A percentile compares a stretch with the other conserved stretches of the same genome.
These are phyloP conservation scores for Parnassius mnemosyne DNA, from an alignment of 2,888 invertebrate genomes.

Conservation along the genomic window DNA sequence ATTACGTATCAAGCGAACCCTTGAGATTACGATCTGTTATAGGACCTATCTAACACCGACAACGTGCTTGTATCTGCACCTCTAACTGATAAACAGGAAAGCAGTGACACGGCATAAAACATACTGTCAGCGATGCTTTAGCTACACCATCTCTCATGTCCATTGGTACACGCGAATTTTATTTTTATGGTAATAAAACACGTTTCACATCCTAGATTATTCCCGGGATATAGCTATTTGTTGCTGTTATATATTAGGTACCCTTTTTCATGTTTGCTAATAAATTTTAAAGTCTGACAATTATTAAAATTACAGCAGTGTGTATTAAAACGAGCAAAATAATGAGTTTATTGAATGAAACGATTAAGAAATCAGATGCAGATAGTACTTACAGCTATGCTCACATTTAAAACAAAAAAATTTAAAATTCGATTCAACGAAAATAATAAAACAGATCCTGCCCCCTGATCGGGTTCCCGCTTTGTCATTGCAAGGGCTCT, in stretches of 20 bases:
- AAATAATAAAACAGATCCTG: too few species aligned
- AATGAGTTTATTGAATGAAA: too few species aligned
- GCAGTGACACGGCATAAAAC: conserved; percentile 23
- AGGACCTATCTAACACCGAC: conserved; percentile 22
- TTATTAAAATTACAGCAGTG: not conserved
- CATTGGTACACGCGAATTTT: conserved; percentile 20
- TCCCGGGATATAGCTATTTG: conserved; percentile 5
- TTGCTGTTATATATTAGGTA: conserved; percentile 6
- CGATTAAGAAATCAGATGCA: too few species aligned
- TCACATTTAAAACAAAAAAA: too few species aligned
- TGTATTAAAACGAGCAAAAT: not conserved
- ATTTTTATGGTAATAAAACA: conserved; percentile 25
- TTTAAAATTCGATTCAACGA: too few species aligned
- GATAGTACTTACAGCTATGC: too few species aligned
- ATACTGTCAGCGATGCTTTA: conserved; percentile 25
- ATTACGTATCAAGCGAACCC: conserved; percentile 19
- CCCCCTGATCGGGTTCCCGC: too few species aligned
- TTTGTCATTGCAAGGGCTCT: too few species aligned
- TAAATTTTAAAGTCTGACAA: not conserved
- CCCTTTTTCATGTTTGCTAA: conserved; percentile 1
- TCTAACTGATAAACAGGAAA: conserved; percentile 26
- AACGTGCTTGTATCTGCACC: conserved; percentile 21
- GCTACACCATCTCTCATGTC: conserved; percentile 24
- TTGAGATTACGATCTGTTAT: conserved; percentile 25
- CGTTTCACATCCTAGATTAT: conserved; percentile 19